Conservation (phyloP, 2,797 vertebrate species). For the Paedocypris micromegethes region DNA sequence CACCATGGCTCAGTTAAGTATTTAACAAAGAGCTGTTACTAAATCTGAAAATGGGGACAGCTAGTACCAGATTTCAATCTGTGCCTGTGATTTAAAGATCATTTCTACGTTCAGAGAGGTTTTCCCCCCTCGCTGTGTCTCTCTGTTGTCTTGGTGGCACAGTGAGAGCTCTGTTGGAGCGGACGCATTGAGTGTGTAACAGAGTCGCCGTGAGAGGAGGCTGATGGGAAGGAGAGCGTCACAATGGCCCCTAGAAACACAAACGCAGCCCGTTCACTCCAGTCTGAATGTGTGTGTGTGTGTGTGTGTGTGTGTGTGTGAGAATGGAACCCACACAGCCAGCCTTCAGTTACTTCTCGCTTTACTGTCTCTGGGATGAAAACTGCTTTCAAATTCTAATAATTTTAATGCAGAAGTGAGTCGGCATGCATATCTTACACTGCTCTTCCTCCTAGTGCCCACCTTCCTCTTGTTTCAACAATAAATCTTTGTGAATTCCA, state of each 20-base stretch:
- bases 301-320: neutral
- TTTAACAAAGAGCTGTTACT: conserved; percentile 9
- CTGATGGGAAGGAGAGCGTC: conserved; percentile 26
- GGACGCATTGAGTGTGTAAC: conserved; percentile 26
- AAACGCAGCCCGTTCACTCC: conserved; percentile 38
- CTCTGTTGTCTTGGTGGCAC: conserved; percentile 29
- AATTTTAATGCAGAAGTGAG: too few species aligned
- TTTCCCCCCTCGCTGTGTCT: neutral
- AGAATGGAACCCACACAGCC: neutral
- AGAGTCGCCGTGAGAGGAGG: conserved; percentile 36
- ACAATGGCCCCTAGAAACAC: conserved; percentile 41
- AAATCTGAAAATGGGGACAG: conserved; percentile 30
- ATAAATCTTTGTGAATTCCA: too few species aligned
- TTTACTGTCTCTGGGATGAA: too few species aligned
- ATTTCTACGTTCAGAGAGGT: neutral
- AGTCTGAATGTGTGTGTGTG: conserved; percentile 5
- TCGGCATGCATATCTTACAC: too few species aligned
- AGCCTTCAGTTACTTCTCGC: too few species aligned
- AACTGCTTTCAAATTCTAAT: too few species aligned
- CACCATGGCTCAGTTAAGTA: neutral
- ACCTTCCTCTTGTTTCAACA: too few species aligned
- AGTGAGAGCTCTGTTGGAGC: conserved; percentile 37
- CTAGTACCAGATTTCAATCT: neutral
- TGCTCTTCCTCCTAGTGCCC: too few species aligned
- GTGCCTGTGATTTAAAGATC: conserved; percentile 7